phyloP scores from a whole-genome alignment of 37 sponge, comb jelly and placozoan species.

The Tethya wilhelma region DNA sequence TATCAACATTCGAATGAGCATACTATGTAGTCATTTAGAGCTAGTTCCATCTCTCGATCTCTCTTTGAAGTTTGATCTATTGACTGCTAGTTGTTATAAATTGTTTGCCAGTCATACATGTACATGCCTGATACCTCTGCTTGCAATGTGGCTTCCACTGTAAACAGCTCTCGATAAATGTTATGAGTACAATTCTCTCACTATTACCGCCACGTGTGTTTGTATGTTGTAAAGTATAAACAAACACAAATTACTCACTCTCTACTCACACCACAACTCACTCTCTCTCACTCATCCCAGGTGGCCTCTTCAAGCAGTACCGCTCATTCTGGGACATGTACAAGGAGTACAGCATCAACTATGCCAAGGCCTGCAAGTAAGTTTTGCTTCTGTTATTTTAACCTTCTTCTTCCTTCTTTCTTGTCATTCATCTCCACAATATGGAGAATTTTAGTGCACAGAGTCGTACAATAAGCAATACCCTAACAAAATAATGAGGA shows the following conservation, averaged over 20 bases:
- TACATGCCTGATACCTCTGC: too few relatives aligned
- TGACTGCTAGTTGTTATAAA: too few relatives aligned
- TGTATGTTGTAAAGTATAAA: neutral
- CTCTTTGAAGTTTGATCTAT: too few relatives aligned
- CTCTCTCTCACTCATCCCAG: conserved; percentile 1
- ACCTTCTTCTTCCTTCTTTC: neutral
- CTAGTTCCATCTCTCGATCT: too few relatives aligned
- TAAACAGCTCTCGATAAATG: neutral
- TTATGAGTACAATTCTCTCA: neutral
- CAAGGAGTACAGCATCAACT: conserved; percentile 52
- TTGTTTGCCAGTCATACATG: too few relatives aligned
- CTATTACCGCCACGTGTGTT: neutral
- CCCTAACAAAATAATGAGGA: too few relatives aligned
- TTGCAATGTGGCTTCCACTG: neutral
- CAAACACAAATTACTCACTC: neutral
- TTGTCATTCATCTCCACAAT: too few relatives aligned
- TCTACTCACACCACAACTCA: neutral
- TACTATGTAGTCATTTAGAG: too few relatives aligned
- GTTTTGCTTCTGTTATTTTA: neutral
- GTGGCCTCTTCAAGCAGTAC: conserved; percentile 68
- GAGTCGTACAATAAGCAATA: too few relatives aligned
- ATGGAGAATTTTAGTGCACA: neutral
- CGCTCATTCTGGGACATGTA: conserved; percentile 64
- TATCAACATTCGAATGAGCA: too few relatives aligned
- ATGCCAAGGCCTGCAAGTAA: conserved; percentile 64